Conservation (phyloP, 2,888 invertebrate genomes). For the Ornithoptera priamus region DNA sequence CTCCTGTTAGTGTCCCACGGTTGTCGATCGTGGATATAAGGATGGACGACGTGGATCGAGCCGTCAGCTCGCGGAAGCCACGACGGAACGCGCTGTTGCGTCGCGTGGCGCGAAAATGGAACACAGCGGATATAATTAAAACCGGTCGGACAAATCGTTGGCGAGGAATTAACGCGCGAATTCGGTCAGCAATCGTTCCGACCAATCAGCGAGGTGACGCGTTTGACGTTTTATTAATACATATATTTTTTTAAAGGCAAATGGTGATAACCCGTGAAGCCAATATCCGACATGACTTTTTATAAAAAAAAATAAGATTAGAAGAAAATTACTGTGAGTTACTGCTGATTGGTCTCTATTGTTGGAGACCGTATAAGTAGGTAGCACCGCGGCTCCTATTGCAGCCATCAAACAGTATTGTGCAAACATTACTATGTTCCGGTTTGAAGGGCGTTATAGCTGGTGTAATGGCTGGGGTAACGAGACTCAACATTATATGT, state of each 20-base stretch:
- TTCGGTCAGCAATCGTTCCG: constrained; percentile 55
- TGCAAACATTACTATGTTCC: too few relatives aligned
- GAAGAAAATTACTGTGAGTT: too few relatives aligned
- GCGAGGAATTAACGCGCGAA: constrained; percentile 64
- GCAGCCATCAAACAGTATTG: too few relatives aligned
- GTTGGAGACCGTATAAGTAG: too few relatives aligned
- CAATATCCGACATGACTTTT: neutral
- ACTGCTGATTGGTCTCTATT: too few relatives aligned
- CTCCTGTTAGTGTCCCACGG: constrained; percentile 34
- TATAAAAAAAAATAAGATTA: neutral
- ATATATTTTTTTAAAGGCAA: neutral
- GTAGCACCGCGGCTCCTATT: too few relatives aligned
- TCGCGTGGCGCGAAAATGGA: constrained; percentile 70
- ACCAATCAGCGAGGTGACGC: constrained; percentile 30
- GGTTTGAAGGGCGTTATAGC: too few relatives aligned
- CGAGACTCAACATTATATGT: too few relatives aligned
- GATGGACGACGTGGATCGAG: constrained; percentile 45
- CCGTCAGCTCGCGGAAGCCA: constrained; percentile 63
- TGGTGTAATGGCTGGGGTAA: too few relatives aligned
- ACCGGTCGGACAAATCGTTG: constrained; percentile 66
- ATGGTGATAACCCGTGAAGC: neutral
- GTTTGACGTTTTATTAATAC: neutral
- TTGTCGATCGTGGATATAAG: constrained; percentile 38
- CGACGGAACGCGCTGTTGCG: constrained; percentile 51
- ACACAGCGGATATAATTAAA: constrained; percentile 78